A percentile compares a stretch with the other conserved stretches of the same genome.
Conservation (phyloP, 2,888 invertebrate genomes). For the Ceramica pisi region DNA sequence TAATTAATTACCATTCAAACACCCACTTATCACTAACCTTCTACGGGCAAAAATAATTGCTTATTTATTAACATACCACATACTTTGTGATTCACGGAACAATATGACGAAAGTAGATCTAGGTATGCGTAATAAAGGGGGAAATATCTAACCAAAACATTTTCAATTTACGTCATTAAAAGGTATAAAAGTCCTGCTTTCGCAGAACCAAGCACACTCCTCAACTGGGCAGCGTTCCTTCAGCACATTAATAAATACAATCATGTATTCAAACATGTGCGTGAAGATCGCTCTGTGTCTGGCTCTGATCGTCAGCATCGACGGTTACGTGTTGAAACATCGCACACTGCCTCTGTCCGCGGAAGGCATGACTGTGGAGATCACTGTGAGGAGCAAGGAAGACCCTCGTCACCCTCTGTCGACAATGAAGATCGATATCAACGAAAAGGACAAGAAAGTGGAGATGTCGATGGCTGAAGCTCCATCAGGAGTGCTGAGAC, state of each 20-base stretch:
- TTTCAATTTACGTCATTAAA: constrained; percentile 39
- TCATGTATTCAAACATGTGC: constrained; percentile 58
- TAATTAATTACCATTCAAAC: too few species aligned
- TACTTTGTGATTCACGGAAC: background rate
- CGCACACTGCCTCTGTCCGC: constrained; percentile 53
- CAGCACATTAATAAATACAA: constrained; percentile 58
- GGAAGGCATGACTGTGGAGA: constrained; percentile 64
- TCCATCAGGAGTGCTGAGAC: constrained; percentile 24
- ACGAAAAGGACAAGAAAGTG: constrained; percentile 46
- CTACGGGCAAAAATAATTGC: background rate
- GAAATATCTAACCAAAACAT: background rate
- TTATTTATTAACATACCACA: background rate
- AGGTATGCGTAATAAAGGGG: constrained; percentile 7
- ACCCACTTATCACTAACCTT: background rate
- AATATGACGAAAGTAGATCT: constrained; percentile 7
- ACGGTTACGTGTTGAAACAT: constrained; percentile 58
- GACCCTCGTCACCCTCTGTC: constrained; percentile 35
- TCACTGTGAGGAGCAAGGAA: constrained; percentile 56
- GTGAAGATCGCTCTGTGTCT: constrained; percentile 59
- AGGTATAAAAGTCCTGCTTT: constrained; percentile 38
- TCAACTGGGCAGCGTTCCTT: constrained; percentile 23
- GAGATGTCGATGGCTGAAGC: constrained; percentile 39
- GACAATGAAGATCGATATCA: constrained; percentile 55
- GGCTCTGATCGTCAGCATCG: constrained; percentile 55
- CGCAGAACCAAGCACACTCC: constrained; percentile 22